Base-by-base conservation (phyloP, 2,888 invertebrate species). In the Serripes groenlandicus region DNA sequence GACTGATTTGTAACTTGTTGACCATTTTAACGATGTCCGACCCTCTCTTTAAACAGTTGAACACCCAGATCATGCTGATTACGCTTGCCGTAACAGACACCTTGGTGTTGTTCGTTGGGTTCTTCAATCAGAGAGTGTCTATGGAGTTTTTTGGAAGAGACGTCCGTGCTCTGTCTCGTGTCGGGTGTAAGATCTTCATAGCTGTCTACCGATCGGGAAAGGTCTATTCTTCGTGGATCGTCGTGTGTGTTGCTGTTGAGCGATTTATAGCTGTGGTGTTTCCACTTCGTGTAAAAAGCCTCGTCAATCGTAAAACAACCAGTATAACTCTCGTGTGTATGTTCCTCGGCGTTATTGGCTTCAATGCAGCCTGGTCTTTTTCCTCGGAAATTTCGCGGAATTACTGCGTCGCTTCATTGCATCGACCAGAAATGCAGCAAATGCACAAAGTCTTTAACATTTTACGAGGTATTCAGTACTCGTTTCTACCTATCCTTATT, bases 141-240 rank as follows among this genome's bases (percentile, higher is more conserved):
- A 60, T 78, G 18, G 42, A 69, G 4, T 11, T 84, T 18, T 26
- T 88, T 5, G 81, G 78, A 4, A 34, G 76, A 28, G 90, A 90
- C 69, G 35, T 81, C 15, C 60, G 90, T 49, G 81, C 87, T 21
- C 32, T 87, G 49, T 62, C 73, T 23, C 32, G 64, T 5, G 30
- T 52, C 4, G 88, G 87, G 2, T 90, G 90, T 54, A 79, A 83
- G 30, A 32, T 88, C 5, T 90, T 87, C 72, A 87, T 83, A 66
- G 78, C 83, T 54, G 26, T 79, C 49, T 89, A 75, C 73, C 74
- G 83, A 18, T 78, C 81, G 5, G 71, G 83, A n/a, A 89, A 90
- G 70, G 85, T 88, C 81, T 75, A 79, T 3, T 87, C 87, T 1
- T 86, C 88, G 1, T 88, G 90, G 88, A 70, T 89, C 18, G 78